Conservation (phyloP, 1,140 invertebrate genomes). For the Drosophila erecta region DNA sequence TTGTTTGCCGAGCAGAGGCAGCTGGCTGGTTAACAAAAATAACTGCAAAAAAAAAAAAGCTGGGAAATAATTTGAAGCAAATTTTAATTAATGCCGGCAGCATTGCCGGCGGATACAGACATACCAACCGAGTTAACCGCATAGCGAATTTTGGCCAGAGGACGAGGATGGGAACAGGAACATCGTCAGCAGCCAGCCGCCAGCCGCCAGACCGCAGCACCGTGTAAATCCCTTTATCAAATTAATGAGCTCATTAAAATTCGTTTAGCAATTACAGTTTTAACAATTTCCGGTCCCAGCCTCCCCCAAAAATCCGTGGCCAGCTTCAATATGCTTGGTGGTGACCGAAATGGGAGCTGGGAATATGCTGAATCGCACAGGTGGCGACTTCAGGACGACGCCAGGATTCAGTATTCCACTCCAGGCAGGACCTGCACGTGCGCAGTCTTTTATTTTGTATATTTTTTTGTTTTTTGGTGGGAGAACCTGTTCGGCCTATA, state of each 20-base stretch:
- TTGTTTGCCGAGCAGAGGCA: constrained; percentile 61
- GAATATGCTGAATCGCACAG: constrained; percentile 72
- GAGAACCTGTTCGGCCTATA: constrained; percentile 44
- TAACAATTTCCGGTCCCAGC: constrained; percentile 72
- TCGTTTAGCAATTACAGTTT: constrained; percentile 84
- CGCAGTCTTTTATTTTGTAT: constrained; percentile 24
- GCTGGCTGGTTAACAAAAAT: background rate
- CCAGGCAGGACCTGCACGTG: constrained; percentile 37
- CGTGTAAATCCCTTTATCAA: constrained; percentile 84
- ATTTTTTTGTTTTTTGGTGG: background rate
- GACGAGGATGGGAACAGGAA: constrained; percentile 19
- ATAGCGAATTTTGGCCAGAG: constrained; percentile 61
- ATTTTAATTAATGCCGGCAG: constrained; percentile 74
- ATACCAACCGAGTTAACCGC: constrained; percentile 37
- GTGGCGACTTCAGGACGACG: constrained; percentile 46
- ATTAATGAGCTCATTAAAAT: constrained; percentile 85
- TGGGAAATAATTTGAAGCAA: constrained; percentile 71
- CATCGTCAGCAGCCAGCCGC: constrained; percentile 44
- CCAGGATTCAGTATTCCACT: constrained; percentile 1
- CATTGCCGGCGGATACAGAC: constrained; percentile 24
- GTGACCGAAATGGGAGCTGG: constrained; percentile 24
- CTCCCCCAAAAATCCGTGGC: background rate
- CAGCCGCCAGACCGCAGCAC: constrained; percentile 69
- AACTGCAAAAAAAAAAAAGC: constrained; percentile 3
- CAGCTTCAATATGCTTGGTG: constrained; percentile 36